Evolutionary conservation across 2,797 vertebrate genomes (phyloP), one percentile per base, ranked within the genome.

Genomic region (Typhlichthys eigenmanni): DNA sequence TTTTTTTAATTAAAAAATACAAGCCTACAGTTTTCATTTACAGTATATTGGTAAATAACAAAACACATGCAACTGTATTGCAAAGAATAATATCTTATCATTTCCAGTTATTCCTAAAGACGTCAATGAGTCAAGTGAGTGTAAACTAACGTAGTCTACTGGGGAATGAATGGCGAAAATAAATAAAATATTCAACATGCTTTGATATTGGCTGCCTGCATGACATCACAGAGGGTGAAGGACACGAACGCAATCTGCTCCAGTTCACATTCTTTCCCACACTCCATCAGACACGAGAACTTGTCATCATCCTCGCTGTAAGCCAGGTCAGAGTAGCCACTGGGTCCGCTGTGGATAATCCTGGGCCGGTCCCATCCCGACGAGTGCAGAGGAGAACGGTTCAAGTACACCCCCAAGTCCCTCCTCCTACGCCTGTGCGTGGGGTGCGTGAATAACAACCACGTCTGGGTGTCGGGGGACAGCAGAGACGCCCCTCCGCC

Each of bases 391-490:
- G 96, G 96, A 5, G 84, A 85, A 0, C 82, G 86, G 82, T 96
- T 99, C 50, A 97, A 62, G 7, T 96, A 96, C 71, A 98, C 72
- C 0, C 96, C 97, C 69, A 99, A 75, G 78, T 96, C 83, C 0
- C 75, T 64, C 4, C 96, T 92, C 1, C 17, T 69, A 1, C 1
- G 88, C 74, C 75, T 92, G 60, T 74, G 71, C 0, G 93, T 93
- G 1, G 97, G 96, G 60, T 98, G 95, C 17, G 95, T 94, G 83
- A 94, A 99, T 2, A 98, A 84, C 4, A 98, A 88, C 95, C 96
- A 96, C 0, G 88, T 84, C 11, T 84, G 70, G 0, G 79, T 6
- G 47, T 69, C 80, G 1, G 82, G 80, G 0, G 85, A 83, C 60
- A 84, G n/a, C 0, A 85, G 83, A 0, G 84, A 83, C 0, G 83